Evolutionary conservation across 2,113 vertebrate genomes (phyloP).

Genomic region (Hypomesus transpacificus): DNA sequence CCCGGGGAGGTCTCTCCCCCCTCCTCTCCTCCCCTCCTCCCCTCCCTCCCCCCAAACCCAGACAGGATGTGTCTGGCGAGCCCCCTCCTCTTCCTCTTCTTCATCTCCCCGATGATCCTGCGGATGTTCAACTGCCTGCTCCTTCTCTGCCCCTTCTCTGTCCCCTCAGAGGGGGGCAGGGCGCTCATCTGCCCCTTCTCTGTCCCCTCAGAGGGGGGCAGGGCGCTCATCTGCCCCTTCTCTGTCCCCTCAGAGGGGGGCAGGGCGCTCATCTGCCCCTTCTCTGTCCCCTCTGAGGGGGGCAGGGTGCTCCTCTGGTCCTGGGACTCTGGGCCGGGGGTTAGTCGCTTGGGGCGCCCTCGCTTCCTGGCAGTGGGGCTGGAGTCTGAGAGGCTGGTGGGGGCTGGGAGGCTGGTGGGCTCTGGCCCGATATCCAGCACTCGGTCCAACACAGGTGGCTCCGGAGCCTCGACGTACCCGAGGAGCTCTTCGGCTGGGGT

Average conservation of each 20-base stretch:
- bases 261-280: constrained; percentile 60
- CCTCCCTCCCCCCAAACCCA: constrained; percentile 46
- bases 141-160: constrained; percentile 66
- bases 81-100: constrained; percentile 92
- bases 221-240: constrained; percentile 59
- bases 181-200: constrained; percentile 64
- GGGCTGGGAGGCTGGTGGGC: constrained; percentile 44
- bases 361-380: constrained; percentile 83
- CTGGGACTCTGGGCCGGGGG: constrained; percentile 58
- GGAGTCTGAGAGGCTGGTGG: constrained; percentile 38
- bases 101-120: constrained; percentile 93
- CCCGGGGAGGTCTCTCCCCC: constrained; percentile 40
- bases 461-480: constrained; percentile 76
- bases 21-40: constrained; percentile 26
- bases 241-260: constrained; percentile 56
- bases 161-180: constrained; percentile 51
- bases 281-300: constrained; percentile 54
- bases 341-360: constrained; percentile 85
- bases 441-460: constrained; percentile 79
- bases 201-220: constrained; percentile 50
- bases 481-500: constrained; percentile 75
- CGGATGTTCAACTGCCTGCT: constrained; percentile 87
- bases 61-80: constrained; percentile 84
- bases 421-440: constrained; percentile 75
- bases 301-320: constrained; percentile 38